Conservation (phyloP, 2,797 vertebrate genomes). For the Sphaeramia orbicularis region DNA sequence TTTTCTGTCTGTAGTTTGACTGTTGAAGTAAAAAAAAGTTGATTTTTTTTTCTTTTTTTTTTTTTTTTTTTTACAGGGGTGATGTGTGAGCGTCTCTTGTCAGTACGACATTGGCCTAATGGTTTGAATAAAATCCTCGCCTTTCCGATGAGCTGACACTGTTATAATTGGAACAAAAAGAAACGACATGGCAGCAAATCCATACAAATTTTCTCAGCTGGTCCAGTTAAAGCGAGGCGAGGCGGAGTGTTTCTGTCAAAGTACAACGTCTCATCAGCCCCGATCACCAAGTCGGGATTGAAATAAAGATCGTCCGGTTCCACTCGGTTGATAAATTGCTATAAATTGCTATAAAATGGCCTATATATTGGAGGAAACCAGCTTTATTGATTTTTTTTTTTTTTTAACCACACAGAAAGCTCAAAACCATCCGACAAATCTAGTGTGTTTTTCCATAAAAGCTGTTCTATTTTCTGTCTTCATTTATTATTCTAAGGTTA, state of each 20-base stretch:
- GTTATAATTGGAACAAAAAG: conserved; percentile 56
- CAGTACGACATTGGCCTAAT: conserved; percentile 51
- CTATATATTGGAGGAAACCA: background rate
- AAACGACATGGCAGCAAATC: conserved; percentile 61
- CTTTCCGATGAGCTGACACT: conserved; percentile 8
- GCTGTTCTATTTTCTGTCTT: too few relatives aligned
- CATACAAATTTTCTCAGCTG: conserved; percentile 27
- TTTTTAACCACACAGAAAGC: background rate
- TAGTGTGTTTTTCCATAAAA: background rate
- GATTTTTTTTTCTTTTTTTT: too few relatives aligned
- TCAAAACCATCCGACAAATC: conserved; percentile 19
- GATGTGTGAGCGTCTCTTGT: conserved; percentile 40
- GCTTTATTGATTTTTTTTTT: background rate
- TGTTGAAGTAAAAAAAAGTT: conserved; percentile 39
- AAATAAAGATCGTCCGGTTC: conserved; percentile 4
- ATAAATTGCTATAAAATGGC: background rate
- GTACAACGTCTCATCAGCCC: conserved; percentile 37
- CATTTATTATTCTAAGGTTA: too few relatives aligned
- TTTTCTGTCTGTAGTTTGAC: conserved; percentile 27
- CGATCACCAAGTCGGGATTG: conserved; percentile 4
- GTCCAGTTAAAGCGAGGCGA: conserved; percentile 34
- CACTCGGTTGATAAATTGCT: conserved; percentile 5
- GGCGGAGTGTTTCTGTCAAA: conserved; percentile 53
- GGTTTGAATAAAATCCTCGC: conserved; percentile 33
- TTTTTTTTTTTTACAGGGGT: too few relatives aligned